A percentile compares a stretch with the other conserved stretches of the same genome.
Evolutionary conservation across 2,797 vertebrate species (phyloP).

Genomic region (Picus viridis): DNA sequence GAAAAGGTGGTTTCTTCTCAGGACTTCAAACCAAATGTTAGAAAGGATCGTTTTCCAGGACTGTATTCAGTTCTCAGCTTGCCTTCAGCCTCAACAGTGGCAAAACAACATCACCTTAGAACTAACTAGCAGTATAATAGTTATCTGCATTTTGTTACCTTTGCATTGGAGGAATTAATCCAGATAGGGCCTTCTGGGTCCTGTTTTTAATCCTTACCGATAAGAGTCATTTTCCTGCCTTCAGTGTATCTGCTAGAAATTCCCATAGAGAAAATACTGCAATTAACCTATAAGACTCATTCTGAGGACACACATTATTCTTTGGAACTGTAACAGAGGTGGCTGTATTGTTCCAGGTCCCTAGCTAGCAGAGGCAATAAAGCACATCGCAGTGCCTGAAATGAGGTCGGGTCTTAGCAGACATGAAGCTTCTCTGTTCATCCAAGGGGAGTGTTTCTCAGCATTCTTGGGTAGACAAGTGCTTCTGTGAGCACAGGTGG

Average conservation of each 20-base stretch:
- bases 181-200: background rate
- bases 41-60: background rate
- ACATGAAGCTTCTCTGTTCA: background rate
- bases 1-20: background rate
- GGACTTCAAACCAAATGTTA: rapidly evolving
- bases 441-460: background rate
- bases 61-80: background rate
- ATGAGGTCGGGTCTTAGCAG: background rate
- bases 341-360: background rate
- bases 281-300: background rate
- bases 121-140: background rate
- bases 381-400: background rate
- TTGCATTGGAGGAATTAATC: background rate
- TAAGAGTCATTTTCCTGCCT: background rate
- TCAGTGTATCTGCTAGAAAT: background rate
- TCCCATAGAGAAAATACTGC: background rate
- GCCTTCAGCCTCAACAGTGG: background rate
- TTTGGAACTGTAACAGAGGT: background rate
- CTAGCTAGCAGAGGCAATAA: background rate
- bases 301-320: background rate
- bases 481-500: background rate
- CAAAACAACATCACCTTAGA: background rate
- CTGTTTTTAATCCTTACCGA: background rate
- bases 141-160: background rate
- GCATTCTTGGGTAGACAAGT: background rate